Base-by-base conservation (phyloP, 2,888 invertebrate genomes). In the Gryllus longicercus region DNA sequence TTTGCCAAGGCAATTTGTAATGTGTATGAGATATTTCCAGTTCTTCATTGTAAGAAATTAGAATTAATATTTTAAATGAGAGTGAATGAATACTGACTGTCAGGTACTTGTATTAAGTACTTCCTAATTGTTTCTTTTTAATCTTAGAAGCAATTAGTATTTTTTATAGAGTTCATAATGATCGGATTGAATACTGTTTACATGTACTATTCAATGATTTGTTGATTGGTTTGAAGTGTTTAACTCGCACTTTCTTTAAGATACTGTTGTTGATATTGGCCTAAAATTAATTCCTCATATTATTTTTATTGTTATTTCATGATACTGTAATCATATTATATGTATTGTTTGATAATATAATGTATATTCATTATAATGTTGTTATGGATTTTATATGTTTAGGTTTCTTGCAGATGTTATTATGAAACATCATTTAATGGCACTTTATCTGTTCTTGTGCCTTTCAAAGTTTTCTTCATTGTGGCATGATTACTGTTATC, bases 381-480 rank as follows among this genome's bases (percentile, higher is more conserved):
- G 63, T 63, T 63, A 63, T 18, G n/a, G 8, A 63, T 18, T 18
- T 63, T 63, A 14, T 63, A 18, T 63, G 14, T 63, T 63, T 63
- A 63, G 63, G 14, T 18, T 63, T 63, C 16, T 63, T 18, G 14
- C 63, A 63, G 38, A 63, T 63, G 63, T 63, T 12, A 38, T 63
- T 63, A 18, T 63, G n/a, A 18, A 63, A 5, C 63, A 63, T 63
- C 14, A 63, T 18, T 63, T 63, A 18, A 63, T 63, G 63, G 63
- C 63, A 63, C 63, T 63, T 63, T 63, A 11, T 18, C 14, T 63
- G 14, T 63, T 63, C n/a, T 63, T n/a, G n/a, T 63, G n/a, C 63
- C 63, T 63, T 63, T 63, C 63, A 63, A 63, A 63, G 14, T 63
- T 63, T 63, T 63, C n/a, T 63, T n/a, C 63, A 18, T 63, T 63